These are phyloP conservation scores for Chrysogorgia sp. DNA, from an alignment of 92 coral and sea anemone species.

Conservation along the genomic window DNA sequence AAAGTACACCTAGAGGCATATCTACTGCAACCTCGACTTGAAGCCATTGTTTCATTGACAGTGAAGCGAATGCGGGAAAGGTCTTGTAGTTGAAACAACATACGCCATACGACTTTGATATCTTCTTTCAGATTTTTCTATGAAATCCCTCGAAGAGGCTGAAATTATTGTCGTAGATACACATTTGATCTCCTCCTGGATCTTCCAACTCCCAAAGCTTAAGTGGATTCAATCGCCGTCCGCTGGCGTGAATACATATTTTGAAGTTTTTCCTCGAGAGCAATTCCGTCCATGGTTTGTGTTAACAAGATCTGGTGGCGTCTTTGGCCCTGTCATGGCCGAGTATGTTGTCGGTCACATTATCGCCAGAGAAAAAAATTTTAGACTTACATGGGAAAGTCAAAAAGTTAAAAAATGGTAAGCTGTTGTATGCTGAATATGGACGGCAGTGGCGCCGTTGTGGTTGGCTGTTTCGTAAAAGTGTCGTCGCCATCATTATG, in stretches of 20 bases:
- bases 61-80: too few relatives aligned
- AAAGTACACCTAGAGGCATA: too few relatives aligned
- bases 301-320: conserved; percentile 83
- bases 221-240: conserved; percentile 92
- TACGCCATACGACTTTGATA: too few relatives aligned
- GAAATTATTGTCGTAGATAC: conserved; percentile 78
- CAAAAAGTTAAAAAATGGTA: conserved; percentile 77
- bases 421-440: background rate
- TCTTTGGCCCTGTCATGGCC: conserved; percentile 72
- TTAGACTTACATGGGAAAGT: conserved; percentile 51
- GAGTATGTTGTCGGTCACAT: conserved; percentile 84
- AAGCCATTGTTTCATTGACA: too few relatives aligned
- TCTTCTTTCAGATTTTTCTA: conserved; percentile 21
- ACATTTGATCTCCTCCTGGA: conserved; percentile 34
- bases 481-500: too few relatives aligned
- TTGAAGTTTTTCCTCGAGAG: conserved; percentile 49
- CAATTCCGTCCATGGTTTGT: conserved; percentile 52
- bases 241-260: conserved; percentile 75
- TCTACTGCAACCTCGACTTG: too few relatives aligned
- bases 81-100: too few relatives aligned
- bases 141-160: conserved; percentile 64
- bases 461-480: too few relatives aligned
- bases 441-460: too few relatives aligned
- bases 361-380: conserved; percentile 78
- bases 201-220: conserved; percentile 65